These are phyloP conservation scores for Vombatus ursinus DNA, from an alignment of 2,113 vertebrate species.

Conservation along the genomic window DNA sequence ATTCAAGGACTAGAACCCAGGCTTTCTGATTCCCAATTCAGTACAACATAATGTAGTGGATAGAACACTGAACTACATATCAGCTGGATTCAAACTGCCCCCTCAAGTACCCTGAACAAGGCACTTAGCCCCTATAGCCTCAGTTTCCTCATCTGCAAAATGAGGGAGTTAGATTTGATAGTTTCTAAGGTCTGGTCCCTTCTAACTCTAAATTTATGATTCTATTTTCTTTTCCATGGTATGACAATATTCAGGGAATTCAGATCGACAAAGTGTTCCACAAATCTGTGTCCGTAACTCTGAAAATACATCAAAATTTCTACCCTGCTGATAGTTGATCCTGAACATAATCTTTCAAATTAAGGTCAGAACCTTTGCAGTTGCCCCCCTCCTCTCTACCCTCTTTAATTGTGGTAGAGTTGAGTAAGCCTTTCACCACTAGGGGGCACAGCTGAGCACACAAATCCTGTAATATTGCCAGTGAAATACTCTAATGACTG, in stretches of 20 bases:
- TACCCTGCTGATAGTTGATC: background rate
- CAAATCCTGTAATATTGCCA: background rate
- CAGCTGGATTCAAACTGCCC: background rate
- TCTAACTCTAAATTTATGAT: background rate
- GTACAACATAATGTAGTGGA: background rate
- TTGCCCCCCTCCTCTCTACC: too few relatives aligned
- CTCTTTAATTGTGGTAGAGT: background rate
- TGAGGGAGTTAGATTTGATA: background rate
- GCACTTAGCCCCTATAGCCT: background rate
- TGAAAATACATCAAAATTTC: background rate
- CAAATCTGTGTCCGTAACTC: background rate
- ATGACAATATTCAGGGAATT: background rate
- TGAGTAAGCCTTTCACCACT: background rate
- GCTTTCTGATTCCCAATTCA: background rate
- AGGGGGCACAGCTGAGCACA: background rate
- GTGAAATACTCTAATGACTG: too few relatives aligned
- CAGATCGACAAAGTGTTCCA: background rate
- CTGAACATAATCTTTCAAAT: background rate
- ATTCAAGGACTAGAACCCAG: background rate
- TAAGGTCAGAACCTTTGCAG: background rate
- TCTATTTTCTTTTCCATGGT: too few relatives aligned
- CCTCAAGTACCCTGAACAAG: background rate
- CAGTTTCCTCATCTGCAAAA: background rate
- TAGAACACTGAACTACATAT: background rate
- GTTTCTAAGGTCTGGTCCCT: background rate